Conservation (phyloP, 2,888 invertebrate species). For the Eutolmus rufibarbis region DNA sequence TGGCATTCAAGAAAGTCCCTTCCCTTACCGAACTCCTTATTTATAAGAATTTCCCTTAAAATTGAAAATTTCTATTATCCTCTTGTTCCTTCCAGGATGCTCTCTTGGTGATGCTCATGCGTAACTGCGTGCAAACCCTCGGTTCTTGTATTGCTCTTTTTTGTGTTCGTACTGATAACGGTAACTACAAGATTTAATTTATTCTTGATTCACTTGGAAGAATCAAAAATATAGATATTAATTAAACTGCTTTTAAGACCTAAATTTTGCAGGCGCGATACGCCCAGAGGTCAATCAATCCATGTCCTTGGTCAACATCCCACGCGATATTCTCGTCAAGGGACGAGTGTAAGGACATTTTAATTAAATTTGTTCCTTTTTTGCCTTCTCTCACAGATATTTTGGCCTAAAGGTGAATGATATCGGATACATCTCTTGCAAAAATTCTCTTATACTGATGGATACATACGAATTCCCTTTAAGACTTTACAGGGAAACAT, state of each 20-base stretch:
- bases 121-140: constrained; percentile 42
- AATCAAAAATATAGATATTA: neutral
- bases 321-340: constrained; percentile 47
- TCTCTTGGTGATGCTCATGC: constrained; percentile 42
- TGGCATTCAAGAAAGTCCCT: neutral
- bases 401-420: neutral
- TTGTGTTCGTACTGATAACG: neutral
- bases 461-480: neutral
- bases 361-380: neutral
- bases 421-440: neutral
- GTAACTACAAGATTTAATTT: neutral
- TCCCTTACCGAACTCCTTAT: neutral
- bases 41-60: neutral
- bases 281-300: constrained; percentile 2
- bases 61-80: neutral
- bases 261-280: neutral
- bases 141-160: neutral
- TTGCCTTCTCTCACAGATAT: neutral
- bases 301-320: constrained; percentile 52
- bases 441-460: constrained; percentile 1
- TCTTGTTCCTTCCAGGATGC: neutral
- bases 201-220: neutral
- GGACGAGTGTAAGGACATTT: too few species aligned
- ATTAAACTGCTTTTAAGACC: neutral
- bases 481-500: neutral